Evolutionary conservation across 2,888 invertebrate genomes (phyloP).

Genomic region (Choristoneura rosaceana): DNA sequence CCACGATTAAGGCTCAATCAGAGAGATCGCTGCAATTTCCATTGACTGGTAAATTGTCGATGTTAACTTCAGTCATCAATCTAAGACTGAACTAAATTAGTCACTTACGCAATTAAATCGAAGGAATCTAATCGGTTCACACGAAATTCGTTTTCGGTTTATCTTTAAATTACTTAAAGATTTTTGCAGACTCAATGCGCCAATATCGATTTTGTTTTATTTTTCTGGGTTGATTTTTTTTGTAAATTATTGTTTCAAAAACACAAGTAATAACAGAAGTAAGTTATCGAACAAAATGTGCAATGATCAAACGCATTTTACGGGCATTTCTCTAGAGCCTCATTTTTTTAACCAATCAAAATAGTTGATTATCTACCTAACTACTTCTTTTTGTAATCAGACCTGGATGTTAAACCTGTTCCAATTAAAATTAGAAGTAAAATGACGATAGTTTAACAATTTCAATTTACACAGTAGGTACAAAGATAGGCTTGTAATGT

Average conservation of each 20-base stretch:
- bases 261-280: not conserved
- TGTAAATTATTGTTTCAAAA: not conserved
- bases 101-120: slow-evolving; percentile 38
- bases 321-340: no score
- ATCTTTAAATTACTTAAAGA: not conserved
- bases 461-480: no score
- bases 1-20: slow-evolving; percentile 78
- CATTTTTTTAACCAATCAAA: no score
- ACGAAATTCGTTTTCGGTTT: slow-evolving; percentile 27
- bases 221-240: not conserved
- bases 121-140: slow-evolving; percentile 40
- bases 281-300: no score
- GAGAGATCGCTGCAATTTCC: slow-evolving; percentile 79
- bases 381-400: no score
- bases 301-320: no score
- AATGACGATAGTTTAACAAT: no score
- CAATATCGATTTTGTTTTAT: not conserved
- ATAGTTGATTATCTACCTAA: no score
- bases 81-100: slow-evolving; percentile 42
- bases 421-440: no score
- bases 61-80: slow-evolving; percentile 72
- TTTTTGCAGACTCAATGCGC: not conserved
- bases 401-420: no score
- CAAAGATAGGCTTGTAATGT: no score
- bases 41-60: slow-evolving; percentile 82